These are phyloP conservation scores for Agrotis ipsilon DNA, from an alignment of 2,888 invertebrate genomes.

Conservation along the genomic window DNA sequence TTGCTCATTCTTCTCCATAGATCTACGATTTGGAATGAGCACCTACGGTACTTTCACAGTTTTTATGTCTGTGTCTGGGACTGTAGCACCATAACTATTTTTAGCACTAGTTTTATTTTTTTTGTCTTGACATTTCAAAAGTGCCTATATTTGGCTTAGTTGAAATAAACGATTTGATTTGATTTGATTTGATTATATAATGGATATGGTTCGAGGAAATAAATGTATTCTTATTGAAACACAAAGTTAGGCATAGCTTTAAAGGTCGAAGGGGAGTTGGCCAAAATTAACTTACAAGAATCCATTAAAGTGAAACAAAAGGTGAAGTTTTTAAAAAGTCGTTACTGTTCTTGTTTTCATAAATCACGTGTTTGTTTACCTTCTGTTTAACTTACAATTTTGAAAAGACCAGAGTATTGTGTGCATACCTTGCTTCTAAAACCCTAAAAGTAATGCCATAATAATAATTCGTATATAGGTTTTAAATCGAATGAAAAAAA, in stretches of 20 bases:
- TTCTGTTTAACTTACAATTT: background rate
- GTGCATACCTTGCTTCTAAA: background rate
- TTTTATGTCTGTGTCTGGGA: too few species aligned
- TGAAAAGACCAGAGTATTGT: background rate
- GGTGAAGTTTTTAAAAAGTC: background rate
- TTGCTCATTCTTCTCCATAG: too few species aligned
- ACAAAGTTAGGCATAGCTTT: slow-evolving; percentile 10
- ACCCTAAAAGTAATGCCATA: too few species aligned
- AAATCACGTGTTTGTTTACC: background rate
- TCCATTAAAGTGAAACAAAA: background rate
- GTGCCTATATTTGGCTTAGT: too few species aligned
- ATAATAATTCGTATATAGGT: background rate
- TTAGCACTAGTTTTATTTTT: too few species aligned
- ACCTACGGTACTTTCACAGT: too few species aligned
- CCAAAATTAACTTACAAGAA: slow-evolving; percentile 2
- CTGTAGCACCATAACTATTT: too few species aligned
- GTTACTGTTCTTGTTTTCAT: background rate
- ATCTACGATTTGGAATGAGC: too few species aligned
- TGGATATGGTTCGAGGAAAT: background rate
- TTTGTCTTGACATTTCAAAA: too few species aligned
- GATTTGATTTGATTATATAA: too few species aligned
- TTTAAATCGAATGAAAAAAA: background rate
- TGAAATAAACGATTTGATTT: too few species aligned
- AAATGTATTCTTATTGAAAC: slow-evolving; percentile 6
- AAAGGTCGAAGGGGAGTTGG: background rate